Conservation (phyloP, 2,113 vertebrate species). For the Tinamus guttatus region DNA sequence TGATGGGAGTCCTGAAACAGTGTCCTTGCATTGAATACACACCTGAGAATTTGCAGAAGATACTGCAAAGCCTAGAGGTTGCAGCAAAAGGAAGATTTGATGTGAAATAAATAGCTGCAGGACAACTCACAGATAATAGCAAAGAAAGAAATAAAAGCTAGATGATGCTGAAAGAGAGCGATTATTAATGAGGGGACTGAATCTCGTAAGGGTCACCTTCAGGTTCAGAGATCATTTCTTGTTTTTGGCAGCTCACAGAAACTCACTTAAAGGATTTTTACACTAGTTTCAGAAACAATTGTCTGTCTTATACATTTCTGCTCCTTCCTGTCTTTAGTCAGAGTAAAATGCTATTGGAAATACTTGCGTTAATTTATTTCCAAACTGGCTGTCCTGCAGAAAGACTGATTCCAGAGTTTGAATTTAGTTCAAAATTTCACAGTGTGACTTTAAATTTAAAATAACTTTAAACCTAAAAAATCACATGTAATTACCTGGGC, state of each 20-base stretch:
- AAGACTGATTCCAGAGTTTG: neutral
- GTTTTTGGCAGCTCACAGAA: conserved; percentile 4
- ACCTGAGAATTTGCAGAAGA: neutral
- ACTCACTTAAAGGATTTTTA: neutral
- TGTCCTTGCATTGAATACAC: neutral
- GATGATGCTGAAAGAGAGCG: neutral
- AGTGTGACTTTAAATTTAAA: neutral
- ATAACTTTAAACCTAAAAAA: neutral
- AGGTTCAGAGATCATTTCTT: conserved; percentile 25
- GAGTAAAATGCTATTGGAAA: neutral
- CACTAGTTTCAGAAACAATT: neutral
- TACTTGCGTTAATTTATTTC: neutral
- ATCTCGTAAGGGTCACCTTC: neutral
- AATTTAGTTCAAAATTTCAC: neutral
- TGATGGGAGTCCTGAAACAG: neutral
- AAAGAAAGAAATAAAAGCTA: neutral
- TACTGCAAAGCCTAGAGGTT: neutral
- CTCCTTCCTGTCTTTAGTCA: neutral
- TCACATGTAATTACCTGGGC: neutral
- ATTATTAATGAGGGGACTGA: neutral
- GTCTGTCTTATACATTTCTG: neutral
- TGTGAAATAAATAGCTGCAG: neutral
- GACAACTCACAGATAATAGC: neutral
- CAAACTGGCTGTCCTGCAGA: neutral
- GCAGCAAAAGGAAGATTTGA: neutral